These are phyloP conservation scores for Metacarcinus magister DNA, from an alignment of 2,888 invertebrate genomes.

Conservation along the genomic window DNA sequence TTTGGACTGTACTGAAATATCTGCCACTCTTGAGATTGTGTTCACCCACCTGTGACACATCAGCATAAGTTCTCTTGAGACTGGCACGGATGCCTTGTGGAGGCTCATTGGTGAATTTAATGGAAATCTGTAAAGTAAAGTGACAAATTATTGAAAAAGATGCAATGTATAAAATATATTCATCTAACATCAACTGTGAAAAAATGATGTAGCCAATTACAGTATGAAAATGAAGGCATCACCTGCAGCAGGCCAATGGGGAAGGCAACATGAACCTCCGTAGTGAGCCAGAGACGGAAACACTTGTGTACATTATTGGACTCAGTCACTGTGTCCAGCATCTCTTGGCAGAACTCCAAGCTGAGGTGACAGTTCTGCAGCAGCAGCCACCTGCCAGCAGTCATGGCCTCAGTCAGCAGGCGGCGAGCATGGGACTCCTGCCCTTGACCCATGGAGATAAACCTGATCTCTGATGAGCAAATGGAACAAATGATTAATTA, in stretches of 20 bases:
- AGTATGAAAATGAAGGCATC: slow-evolving; percentile 36
- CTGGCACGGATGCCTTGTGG: slow-evolving; percentile 97
- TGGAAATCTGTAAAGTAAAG: slow-evolving; percentile 91
- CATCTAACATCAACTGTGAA: no score
- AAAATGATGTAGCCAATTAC: no score
- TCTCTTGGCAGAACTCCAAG: slow-evolving; percentile 95
- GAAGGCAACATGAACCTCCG: slow-evolving; percentile 96
- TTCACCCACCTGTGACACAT: slow-evolving; percentile 87
- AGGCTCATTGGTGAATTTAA: slow-evolving; percentile 98
- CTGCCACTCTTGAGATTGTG: not conserved
- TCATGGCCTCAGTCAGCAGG: slow-evolving; percentile 91
- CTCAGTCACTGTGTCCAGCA: slow-evolving; percentile 93
- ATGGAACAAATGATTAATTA: not conserved
- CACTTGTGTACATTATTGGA: slow-evolving; percentile 91
- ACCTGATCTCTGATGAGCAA: slow-evolving; percentile 86
- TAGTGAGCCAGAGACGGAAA: slow-evolving; percentile 95
- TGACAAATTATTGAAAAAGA: no score
- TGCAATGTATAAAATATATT: no score
- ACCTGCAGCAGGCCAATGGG: slow-evolving; percentile 91
- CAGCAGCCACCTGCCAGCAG: slow-evolving; percentile 94
- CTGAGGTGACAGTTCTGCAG: slow-evolving; percentile 98
- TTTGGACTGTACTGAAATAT: not conserved
- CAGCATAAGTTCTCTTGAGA: slow-evolving; percentile 96
- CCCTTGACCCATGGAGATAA: slow-evolving; percentile 99
- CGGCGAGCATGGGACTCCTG: slow-evolving; percentile 94